Conservation (phyloP, 2,113 vertebrate species). For the Macquaria ambigua region DNA sequence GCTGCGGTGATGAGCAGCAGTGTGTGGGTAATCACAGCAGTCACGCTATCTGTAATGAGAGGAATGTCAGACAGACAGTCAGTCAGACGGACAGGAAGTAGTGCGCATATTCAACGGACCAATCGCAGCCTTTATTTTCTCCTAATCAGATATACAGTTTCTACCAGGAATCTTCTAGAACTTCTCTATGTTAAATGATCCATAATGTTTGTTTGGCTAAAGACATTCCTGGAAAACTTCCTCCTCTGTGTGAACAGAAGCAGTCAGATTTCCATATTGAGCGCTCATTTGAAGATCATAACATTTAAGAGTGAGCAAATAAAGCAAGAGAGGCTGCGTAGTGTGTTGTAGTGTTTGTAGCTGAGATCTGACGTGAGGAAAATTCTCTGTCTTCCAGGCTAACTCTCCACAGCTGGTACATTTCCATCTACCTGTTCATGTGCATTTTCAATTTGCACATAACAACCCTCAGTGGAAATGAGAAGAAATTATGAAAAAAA, state of each 20-base stretch:
- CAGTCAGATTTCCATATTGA: conserved; percentile 12
- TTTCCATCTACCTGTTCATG: background rate
- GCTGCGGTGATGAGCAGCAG: conserved; percentile 63
- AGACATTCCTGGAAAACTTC: conserved; percentile 14
- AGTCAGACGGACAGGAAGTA: conserved; percentile 27
- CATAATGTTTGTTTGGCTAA: background rate
- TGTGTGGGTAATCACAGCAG: conserved; percentile 63
- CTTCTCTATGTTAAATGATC: background rate
- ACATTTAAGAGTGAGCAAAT: background rate
- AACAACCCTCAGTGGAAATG: background rate
- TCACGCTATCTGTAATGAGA: conserved; percentile 63
- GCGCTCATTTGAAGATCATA: conserved; percentile 1
- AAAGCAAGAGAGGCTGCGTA: conserved; percentile 3
- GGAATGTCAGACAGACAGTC: conserved; percentile 55
- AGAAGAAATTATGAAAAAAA: background rate
- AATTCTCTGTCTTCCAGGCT: background rate
- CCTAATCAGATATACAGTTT: background rate
- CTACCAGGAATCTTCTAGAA: conserved; percentile 9
- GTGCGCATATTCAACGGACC: background rate
- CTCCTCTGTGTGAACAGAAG: background rate
- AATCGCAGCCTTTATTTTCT: background rate
- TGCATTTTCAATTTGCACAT: background rate
- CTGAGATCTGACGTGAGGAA: background rate
- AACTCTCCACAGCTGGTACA: background rate
- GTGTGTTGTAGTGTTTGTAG: background rate